phyloP scores from a whole-genome alignment of 2,113 vertebrate species.

The Phalacrocorax brasilianus region DNA sequence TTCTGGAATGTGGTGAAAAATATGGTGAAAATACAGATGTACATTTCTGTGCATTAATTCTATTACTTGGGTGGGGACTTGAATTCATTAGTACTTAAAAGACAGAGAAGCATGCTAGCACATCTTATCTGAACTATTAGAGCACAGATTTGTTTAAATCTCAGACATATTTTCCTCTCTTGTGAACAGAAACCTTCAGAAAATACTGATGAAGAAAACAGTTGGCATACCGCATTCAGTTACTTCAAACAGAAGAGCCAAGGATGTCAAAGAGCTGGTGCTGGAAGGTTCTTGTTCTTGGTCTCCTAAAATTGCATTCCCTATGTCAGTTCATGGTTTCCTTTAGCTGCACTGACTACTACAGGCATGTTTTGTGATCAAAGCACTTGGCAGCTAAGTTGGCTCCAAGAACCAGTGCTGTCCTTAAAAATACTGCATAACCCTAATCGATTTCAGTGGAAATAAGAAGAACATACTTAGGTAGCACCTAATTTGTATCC shows the following conservation, averaged over 20 bases:
- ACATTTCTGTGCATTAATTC: neutral
- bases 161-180: neutral
- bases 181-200: neutral
- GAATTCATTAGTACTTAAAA: neutral
- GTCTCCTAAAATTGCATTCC: neutral
- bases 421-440: neutral
- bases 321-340: neutral
- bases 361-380: neutral
- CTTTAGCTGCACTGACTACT: neutral
- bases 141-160: neutral
- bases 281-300: neutral
- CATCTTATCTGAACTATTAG: neutral
- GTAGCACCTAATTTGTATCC: neutral
- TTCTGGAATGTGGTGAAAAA: neutral
- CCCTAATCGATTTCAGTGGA: neutral
- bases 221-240: neutral
- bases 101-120: neutral
- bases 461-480: neutral
- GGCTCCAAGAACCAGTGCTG: neutral
- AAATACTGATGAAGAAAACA: neutral
- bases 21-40: neutral
- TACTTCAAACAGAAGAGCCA: neutral
- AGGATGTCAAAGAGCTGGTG: neutral
- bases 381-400: neutral
- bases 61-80: neutral